Conservation (phyloP, 1,140 invertebrate species). For the Schlechtendalia chinensis region DNA sequence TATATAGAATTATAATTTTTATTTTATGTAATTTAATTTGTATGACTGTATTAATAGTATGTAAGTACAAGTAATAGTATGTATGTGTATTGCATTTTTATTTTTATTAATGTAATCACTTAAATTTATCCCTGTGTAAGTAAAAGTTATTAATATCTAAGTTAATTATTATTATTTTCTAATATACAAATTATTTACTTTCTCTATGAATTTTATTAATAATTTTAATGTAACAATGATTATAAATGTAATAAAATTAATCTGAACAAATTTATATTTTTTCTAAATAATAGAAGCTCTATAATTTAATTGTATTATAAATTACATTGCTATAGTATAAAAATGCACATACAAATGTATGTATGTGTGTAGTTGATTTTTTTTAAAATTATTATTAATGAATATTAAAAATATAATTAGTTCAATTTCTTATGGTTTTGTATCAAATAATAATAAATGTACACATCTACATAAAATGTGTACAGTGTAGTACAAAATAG, state of each 20-base stretch:
- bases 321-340: neutral
- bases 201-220: neutral
- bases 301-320: neutral
- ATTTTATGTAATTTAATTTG: neutral
- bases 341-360: neutral
- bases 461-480: neutral
- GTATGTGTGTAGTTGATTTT: neutral
- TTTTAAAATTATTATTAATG: no score
- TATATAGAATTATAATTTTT: neutral
- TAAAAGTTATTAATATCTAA: neutral
- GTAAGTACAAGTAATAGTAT: neutral
- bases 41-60: no score
- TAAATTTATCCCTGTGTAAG: neutral
- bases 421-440: conserved; percentile 1
- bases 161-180: neutral
- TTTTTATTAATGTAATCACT: neutral
- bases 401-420: neutral
- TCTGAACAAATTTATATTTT: conserved; percentile 27
- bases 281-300: conserved; percentile 14
- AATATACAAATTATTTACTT: neutral
- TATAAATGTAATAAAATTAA: neutral
- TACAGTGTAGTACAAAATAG: conserved; percentile 31
- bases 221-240: neutral
- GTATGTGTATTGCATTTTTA: neutral
- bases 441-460: neutral